Conservation (phyloP, 2,888 invertebrate genomes). For the Chaitophorus viminalis region DNA sequence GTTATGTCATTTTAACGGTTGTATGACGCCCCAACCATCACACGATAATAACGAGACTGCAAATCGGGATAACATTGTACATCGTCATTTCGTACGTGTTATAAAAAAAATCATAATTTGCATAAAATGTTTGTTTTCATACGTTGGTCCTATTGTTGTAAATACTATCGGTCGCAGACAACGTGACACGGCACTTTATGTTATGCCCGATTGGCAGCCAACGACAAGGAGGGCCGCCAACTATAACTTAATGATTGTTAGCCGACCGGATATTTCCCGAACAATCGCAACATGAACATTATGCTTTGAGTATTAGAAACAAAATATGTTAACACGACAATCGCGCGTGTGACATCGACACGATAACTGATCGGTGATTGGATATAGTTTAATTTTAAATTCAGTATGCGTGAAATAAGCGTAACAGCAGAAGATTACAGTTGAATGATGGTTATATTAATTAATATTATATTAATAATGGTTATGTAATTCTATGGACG, state of each 20-base stretch:
- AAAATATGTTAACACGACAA: slow-evolving; percentile 29
- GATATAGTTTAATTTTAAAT: not conserved
- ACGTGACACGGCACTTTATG: slow-evolving; percentile 14
- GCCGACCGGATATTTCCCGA: not conserved
- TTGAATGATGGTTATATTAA: too few species aligned
- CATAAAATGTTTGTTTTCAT: slow-evolving; percentile 17
- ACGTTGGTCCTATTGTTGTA: not conserved
- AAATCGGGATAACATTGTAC: not conserved
- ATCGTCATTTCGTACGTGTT: not conserved
- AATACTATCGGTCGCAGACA: not conserved
- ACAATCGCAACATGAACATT: slow-evolving; percentile 18
- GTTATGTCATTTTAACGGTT: not conserved
- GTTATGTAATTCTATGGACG: not conserved
- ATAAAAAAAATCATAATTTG: slow-evolving; percentile 3
- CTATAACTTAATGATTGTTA: not conserved
- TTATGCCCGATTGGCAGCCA: not conserved
- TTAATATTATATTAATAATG: too few species aligned
- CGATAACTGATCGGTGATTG: slow-evolving; percentile 6
- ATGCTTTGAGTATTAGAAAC: slow-evolving; percentile 3
- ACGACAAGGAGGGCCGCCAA: not conserved
- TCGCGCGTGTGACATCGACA: slow-evolving; percentile 22
- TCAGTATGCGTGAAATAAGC: not conserved
- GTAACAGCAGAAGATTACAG: not conserved
- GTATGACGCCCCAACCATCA: not conserved
- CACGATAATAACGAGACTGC: not conserved